A percentile compares a stretch with the other conserved stretches of the same genome.
phyloP scores from a whole-genome alignment of 2,113 vertebrate species.

The Condylura cristata region DNA sequence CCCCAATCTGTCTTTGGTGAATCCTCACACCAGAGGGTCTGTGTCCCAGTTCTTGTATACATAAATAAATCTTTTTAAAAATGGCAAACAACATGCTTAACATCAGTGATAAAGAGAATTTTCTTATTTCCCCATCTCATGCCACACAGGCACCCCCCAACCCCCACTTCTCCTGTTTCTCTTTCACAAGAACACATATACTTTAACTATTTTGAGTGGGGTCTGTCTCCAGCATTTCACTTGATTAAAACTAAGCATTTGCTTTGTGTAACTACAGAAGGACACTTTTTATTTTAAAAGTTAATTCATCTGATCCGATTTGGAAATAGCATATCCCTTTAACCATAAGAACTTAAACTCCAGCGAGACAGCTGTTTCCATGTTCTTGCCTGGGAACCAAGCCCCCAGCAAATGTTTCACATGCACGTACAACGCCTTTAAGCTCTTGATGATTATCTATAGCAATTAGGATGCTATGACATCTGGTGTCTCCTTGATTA shows the following conservation, averaged over 20 bases:
- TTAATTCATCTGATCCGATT: slow-evolving; percentile 58
- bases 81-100: slow-evolving; percentile 26
- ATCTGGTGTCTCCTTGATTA: slow-evolving; percentile 70
- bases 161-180: neutral
- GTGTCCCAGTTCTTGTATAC: too few relatives aligned
- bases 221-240: neutral
- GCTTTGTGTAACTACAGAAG: slow-evolving; percentile 59
- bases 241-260: slow-evolving; percentile 47
- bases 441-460: slow-evolving; percentile 50
- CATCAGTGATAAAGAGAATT: neutral
- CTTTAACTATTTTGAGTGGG: neutral
- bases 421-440: slow-evolving; percentile 21
- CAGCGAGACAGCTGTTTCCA: slow-evolving; percentile 49
- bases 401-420: slow-evolving; percentile 50
- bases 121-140: neutral
- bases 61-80: neutral
- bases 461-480: slow-evolving; percentile 34
- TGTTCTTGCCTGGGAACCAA: slow-evolving; percentile 50
- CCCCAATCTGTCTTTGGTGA: too few relatives aligned
- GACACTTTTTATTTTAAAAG: slow-evolving; percentile 37
- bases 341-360: slow-evolving; percentile 50
- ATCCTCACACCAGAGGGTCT: too few relatives aligned
- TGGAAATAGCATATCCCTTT: slow-evolving; percentile 21
- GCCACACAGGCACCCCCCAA: neutral
- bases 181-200: neutral